Conservation (phyloP, 2,797 vertebrate genomes). For the Rhinophrynus dorsalis region DNA sequence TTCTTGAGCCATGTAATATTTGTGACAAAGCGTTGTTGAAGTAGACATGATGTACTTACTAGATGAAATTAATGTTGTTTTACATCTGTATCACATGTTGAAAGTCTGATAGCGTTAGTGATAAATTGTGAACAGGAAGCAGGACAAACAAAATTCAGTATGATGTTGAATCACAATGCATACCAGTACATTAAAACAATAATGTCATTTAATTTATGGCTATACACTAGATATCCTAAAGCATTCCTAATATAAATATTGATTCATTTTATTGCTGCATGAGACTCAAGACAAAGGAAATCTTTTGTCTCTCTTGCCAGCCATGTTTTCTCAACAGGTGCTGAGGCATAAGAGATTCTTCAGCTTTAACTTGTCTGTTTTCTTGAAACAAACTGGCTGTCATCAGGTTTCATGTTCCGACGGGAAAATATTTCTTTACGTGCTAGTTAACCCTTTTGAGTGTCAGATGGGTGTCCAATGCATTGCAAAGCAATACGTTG, state of each 20-base stretch:
- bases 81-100: constrained; percentile 25
- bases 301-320: neutral
- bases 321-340: too few species aligned
- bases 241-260: constrained; percentile 2
- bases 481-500: too few species aligned
- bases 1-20: constrained; percentile 9
- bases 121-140: constrained; percentile 15
- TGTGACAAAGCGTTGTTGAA: constrained; percentile 27
- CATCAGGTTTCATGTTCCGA: too few species aligned
- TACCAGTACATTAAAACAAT: constrained; percentile 26
- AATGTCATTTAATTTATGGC: constrained; percentile 3
- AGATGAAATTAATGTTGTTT: constrained; percentile 25
- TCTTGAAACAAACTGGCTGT: too few species aligned
- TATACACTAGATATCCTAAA: constrained; percentile 26
- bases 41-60: constrained; percentile 18
- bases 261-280: constrained; percentile 3
- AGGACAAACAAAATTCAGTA: constrained; percentile 9
- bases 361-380: too few species aligned
- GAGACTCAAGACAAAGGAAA: neutral
- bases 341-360: too few species aligned
- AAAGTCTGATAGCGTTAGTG: constrained; percentile 8
- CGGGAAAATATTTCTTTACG: too few species aligned
- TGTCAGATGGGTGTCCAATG: too few species aligned
- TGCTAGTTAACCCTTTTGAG: too few species aligned
- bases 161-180: neutral